Evolutionary conservation across 2,888 invertebrate genomes (phyloP).

Genomic region (Fragum sueziense): DNA sequence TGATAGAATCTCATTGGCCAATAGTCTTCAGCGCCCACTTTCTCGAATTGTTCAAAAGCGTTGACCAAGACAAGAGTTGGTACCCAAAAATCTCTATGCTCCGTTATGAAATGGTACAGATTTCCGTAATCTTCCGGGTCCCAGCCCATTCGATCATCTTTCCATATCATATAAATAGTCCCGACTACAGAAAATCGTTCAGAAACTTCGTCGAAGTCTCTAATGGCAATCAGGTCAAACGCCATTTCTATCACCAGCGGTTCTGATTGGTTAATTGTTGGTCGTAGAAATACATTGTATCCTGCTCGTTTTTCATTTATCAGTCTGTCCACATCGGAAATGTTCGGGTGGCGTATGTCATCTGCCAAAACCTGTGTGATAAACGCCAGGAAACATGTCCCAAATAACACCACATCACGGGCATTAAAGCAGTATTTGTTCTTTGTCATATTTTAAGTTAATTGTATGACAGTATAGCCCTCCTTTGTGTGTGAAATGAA

Average conservation of each 20-base stretch:
- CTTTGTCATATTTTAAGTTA: no score
- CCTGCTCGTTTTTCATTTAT: neutral
- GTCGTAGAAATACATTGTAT: neutral
- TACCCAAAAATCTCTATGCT: conserved; percentile 30
- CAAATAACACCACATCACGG: no score
- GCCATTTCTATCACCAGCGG: neutral
- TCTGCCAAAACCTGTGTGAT: neutral
- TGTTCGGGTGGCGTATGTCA: neutral
- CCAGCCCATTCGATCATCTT: conserved; percentile 40
- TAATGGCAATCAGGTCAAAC: conserved; percentile 34
- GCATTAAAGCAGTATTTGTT: no score
- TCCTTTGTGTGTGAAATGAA: no score
- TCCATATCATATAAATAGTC: conserved; percentile 23
- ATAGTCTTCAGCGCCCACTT: conserved; percentile 2
- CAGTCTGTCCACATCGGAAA: neutral
- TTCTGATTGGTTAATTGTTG: conserved; percentile 11
- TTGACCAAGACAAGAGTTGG: conserved; percentile 37
- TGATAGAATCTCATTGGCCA: conserved; percentile 3
- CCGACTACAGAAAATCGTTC: conserved; percentile 30
- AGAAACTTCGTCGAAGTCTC: conserved; percentile 39
- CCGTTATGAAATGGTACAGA: conserved; percentile 15
- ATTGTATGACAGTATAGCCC: no score
- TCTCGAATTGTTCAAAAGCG: conserved; percentile 8
- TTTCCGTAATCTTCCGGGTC: conserved; percentile 27
- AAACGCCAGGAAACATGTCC: no score